A percentile compares a stretch with the other conserved stretches of the same genome.
Conservation (phyloP, 2,888 invertebrate species). For the Eristalis arbustorum region DNA sequence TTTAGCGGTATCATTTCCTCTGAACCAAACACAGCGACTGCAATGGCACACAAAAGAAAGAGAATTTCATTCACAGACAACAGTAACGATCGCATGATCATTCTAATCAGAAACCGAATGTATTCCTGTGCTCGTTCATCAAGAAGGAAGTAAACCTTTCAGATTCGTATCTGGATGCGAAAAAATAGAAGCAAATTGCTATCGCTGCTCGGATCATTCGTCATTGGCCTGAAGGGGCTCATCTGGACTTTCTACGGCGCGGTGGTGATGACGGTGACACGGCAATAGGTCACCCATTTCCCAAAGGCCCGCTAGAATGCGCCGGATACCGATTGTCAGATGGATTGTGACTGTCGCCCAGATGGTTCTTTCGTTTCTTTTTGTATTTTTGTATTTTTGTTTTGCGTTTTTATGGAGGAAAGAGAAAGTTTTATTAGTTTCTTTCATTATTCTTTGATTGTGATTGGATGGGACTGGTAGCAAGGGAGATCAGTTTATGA, state of each 20-base stretch:
- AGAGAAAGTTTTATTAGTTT: slow-evolving; percentile 45
- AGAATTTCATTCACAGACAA: not conserved
- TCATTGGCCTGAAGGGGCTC: not conserved
- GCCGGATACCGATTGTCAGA: not conserved
- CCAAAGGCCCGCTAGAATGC: slow-evolving; percentile 16
- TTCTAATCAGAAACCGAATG: not conserved
- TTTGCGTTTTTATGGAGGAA: slow-evolving; percentile 17
- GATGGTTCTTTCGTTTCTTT: slow-evolving; percentile 1
- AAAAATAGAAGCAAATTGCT: not conserved
- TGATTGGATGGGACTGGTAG: not conserved
- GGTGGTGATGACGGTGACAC: not conserved
- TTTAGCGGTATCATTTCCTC: not conserved
- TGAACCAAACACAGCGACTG: not conserved
- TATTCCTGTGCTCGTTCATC: not conserved
- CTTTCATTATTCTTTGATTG: not conserved
- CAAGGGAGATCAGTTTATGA: not conserved
- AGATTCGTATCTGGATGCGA: slow-evolving; percentile 5
- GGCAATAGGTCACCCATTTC: slow-evolving; percentile 60
- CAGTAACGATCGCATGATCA: slow-evolving; percentile 5
- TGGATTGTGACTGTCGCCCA: not conserved
- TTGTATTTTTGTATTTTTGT: not conserved
- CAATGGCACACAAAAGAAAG: not conserved
- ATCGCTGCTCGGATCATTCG: not conserved
- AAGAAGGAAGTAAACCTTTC: slow-evolving; percentile 1
- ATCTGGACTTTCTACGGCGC: slow-evolving; percentile 47